A percentile compares a stretch with the other conserved stretches of the same genome.
phyloP scores from a whole-genome alignment of 2,113 vertebrate species.

The Saimiri boliviensis region DNA sequence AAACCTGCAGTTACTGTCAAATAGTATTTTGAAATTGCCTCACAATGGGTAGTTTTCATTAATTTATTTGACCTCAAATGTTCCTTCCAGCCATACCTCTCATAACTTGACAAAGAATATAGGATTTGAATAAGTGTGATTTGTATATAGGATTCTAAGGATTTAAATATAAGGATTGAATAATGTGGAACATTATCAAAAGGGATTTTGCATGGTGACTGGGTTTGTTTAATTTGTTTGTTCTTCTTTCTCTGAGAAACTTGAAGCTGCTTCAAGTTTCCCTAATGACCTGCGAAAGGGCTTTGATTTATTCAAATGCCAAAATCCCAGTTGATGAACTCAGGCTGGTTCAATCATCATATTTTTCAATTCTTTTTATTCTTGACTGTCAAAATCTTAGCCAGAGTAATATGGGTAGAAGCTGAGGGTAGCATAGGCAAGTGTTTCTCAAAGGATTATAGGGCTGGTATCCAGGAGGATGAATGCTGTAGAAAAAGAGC shows the following conservation, averaged over 20 bases:
- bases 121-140: not conserved
- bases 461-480: not conserved
- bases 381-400: not conserved
- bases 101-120: not conserved
- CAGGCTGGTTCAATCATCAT: not conserved
- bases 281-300: not conserved
- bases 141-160: not conserved
- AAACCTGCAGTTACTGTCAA: not conserved
- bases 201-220: not conserved
- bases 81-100: not conserved
- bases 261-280: not conserved
- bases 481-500: not conserved
- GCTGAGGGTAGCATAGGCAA: accelerated
- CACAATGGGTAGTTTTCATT: not conserved
- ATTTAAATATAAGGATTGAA: not conserved
- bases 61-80: slow-evolving; percentile 38
- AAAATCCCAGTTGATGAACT: not conserved
- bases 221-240: not conserved
- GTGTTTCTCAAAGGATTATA: not conserved
- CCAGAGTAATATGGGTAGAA: not conserved
- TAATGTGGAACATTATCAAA: not conserved
- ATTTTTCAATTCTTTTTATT: not conserved
- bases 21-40: not conserved
- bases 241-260: not conserved
- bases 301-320: not conserved